Base-by-base conservation (phyloP, 2,888 invertebrate genomes). In the Epiblema foenella region DNA sequence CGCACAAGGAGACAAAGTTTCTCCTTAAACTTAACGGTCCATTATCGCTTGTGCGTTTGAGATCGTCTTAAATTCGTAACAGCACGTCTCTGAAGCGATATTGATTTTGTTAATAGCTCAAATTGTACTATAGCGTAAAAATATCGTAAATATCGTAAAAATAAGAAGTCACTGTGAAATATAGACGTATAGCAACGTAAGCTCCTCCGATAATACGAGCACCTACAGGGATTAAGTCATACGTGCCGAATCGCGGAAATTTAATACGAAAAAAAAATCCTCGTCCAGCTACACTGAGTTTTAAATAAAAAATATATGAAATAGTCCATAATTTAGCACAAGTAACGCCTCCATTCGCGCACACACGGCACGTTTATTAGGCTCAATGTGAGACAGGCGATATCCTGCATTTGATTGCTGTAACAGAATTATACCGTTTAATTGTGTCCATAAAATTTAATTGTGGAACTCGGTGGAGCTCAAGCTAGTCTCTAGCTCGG, bases 361-460 rank as follows among this genome's bases (percentile, higher is more conserved):
- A 79, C 84, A 85, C 80, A 76, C 77, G 77, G 78, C 74, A 81
- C 82, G 83, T 84, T 85, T 84, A 82, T 84, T 81, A 81, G 78
- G 83, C 79, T 77, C 78, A 81, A 75, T 75, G 76, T 75, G 79
- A 81, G 78, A 80, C 76, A 77, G 76, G 77, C 76, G 80, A 80
- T 83, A 78, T 79, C 84, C 85, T 85, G 86, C 81, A 78, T 83
- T 84, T 85, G 81, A 85, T 84, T 78, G 81, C 81, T 78, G 75
- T 73, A 66, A 71, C 51, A 54, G 56, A 71, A 71, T 73, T 64
- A 59, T 73, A 66, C 52, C 24, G 64, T 54, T 66, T 63, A 69
- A 70, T 73, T 70, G 54, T 52, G 37, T 39, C 60, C 57, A 68
- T 73, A 68, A 73, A 68, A 51, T 62, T 51, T 69, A 73, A 69